These are phyloP conservation scores for Siniperca scherzeri DNA, from an alignment of 2,797 vertebrate species.

Conservation along the genomic window DNA sequence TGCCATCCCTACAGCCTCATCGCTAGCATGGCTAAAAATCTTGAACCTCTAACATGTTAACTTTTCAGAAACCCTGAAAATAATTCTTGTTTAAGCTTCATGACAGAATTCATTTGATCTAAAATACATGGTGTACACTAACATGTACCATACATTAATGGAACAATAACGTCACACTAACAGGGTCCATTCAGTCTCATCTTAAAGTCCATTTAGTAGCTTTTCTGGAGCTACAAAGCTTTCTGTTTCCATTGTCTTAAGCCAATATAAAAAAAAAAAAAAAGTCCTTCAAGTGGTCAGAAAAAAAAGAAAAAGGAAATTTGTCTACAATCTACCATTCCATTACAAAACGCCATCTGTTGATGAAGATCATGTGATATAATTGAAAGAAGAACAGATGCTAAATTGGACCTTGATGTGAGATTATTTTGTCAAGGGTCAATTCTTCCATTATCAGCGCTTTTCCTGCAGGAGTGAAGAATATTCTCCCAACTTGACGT, in stretches of 20 bases:
- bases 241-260: background rate
- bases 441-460: background rate
- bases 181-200: background rate
- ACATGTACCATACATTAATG: background rate
- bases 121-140: background rate
- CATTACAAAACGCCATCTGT: background rate
- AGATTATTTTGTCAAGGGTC: background rate
- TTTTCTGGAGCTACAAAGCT: background rate
- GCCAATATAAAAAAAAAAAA: background rate
- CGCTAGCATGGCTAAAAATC: background rate
- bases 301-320: background rate
- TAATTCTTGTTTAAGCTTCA: background rate
- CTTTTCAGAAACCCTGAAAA: background rate
- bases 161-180: background rate
- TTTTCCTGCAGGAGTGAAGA: background rate
- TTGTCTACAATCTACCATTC: background rate
- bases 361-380: background rate
- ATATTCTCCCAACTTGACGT: background rate
- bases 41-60: background rate
- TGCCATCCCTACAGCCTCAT: too few relatives aligned
- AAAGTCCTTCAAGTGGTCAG: background rate
- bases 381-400: background rate
- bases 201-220: background rate
- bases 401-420: slow-evolving; percentile 2
- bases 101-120: background rate